phyloP scores from a whole-genome alignment of 2,888 invertebrate species.

The Spilosoma lubricipeda region DNA sequence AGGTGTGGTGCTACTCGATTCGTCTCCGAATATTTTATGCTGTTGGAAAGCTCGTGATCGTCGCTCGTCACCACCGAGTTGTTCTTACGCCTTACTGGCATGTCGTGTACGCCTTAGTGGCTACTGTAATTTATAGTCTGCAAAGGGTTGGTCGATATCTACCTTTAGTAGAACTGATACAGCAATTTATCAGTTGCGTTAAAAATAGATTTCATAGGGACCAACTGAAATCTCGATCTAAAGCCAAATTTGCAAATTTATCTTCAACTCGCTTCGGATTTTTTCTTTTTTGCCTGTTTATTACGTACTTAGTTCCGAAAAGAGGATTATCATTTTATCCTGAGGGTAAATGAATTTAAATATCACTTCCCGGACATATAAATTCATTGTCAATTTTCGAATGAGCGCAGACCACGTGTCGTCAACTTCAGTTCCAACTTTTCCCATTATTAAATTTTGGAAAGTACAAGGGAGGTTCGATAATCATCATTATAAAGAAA shows the following conservation, averaged over 20 bases:
- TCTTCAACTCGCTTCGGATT: conserved; percentile 32
- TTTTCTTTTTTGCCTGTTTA: conserved; percentile 37
- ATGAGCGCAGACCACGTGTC: conserved; percentile 46
- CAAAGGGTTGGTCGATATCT: conserved; percentile 48
- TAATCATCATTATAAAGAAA: conserved; percentile 51
- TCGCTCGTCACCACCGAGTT: conserved; percentile 33
- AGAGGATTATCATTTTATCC: conserved; percentile 45
- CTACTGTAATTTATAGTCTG: conserved; percentile 47
- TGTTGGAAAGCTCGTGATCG: conserved; percentile 34
- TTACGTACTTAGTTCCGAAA: conserved; percentile 32
- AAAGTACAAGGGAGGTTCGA: conserved; percentile 31
- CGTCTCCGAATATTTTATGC: conserved; percentile 44
- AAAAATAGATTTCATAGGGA: conserved; percentile 39
- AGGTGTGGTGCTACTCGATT: conserved; percentile 42
- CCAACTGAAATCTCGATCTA: conserved; percentile 37
- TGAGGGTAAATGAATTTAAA: conserved; percentile 50
- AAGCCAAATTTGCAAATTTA: conserved; percentile 39
- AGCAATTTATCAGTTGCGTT: conserved; percentile 32
- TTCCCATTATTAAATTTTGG: conserved; percentile 56
- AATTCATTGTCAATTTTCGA: conserved; percentile 43
- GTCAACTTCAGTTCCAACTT: conserved; percentile 41
- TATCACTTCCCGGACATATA: conserved; percentile 44
- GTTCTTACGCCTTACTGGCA: conserved; percentile 40
- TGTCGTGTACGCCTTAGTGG: conserved; percentile 42
- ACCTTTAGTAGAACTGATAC: conserved; percentile 43